Conservation (phyloP, 2,113 vertebrate genomes). For the Peucedramus taeniatus region DNA sequence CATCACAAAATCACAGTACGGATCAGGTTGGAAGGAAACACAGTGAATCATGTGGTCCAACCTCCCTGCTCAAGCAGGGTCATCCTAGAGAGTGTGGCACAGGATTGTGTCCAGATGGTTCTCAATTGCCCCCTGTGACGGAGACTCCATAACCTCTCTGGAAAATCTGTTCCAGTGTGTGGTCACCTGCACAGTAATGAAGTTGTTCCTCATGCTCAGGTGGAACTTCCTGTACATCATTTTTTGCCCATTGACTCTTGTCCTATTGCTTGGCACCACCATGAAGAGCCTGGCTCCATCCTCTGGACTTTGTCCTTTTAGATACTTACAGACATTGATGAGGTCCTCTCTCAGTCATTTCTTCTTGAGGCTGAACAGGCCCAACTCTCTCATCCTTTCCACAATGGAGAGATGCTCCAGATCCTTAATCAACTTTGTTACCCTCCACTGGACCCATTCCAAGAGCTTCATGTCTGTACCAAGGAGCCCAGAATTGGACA, state of each 20-base stretch:
- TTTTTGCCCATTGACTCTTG: not conserved
- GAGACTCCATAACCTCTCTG: not conserved
- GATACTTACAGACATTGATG: not conserved
- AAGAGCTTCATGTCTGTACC: not conserved
- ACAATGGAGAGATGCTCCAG: not conserved
- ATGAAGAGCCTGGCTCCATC: not conserved
- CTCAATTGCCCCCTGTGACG: not conserved
- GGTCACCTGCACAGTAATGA: not conserved
- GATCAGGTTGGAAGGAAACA: not conserved
- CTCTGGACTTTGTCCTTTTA: not conserved
- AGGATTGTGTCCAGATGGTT: not conserved
- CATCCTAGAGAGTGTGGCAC: not conserved
- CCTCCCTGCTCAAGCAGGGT: not conserved
- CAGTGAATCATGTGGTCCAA: not conserved
- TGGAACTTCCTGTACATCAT: not conserved
- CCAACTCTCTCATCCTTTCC: not conserved
- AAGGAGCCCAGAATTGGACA: not conserved
- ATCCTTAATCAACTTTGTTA: not conserved
- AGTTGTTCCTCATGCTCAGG: not conserved
- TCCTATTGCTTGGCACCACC: not conserved
- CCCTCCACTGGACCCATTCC: accelerated
- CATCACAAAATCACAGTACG: not conserved
- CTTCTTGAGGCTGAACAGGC: not conserved
- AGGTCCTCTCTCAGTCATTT: not conserved
- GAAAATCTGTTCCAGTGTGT: not conserved